Conservation (phyloP, 1,140 invertebrate species). For the Homalodisca vitripennis region DNA sequence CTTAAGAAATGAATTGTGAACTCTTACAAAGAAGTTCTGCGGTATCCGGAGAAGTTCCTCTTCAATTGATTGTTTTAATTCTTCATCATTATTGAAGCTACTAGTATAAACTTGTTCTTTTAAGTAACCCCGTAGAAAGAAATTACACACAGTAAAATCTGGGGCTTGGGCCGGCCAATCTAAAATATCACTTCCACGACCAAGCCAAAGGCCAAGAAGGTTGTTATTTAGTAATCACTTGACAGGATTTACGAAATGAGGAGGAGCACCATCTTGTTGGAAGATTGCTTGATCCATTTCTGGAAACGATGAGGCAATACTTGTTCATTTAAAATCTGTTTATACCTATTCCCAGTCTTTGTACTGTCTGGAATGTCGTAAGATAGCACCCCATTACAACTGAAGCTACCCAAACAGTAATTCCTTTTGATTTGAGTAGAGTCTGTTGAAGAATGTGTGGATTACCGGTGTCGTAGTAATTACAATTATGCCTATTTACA, state of each 20-base stretch:
- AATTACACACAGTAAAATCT: constrained; percentile 18
- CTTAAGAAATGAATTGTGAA: constrained; percentile 3
- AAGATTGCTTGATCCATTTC: constrained; percentile 24
- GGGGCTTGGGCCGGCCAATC: constrained; percentile 18
- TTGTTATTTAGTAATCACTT: constrained; percentile 23
- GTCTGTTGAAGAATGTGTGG: too few relatives aligned
- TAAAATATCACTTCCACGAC: constrained; percentile 27
- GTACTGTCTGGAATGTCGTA: background rate
- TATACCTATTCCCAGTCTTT: background rate
- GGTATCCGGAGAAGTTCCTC: constrained; percentile 12
- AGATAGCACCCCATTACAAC: background rate
- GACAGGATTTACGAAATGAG: constrained; percentile 17
- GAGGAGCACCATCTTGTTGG: constrained; percentile 25
- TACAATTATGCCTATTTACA: too few relatives aligned
- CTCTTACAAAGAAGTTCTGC: constrained; percentile 19
- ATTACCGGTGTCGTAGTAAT: too few relatives aligned
- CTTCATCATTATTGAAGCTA: constrained; percentile 25
- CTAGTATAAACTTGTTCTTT: constrained; percentile 14
- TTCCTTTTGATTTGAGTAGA: too few relatives aligned
- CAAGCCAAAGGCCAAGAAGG: constrained; percentile 22
- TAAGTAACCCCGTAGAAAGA: constrained; percentile 5
- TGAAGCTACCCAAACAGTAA: too few relatives aligned
- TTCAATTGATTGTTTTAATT: constrained; percentile 23
- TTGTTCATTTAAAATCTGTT: constrained; percentile 16
- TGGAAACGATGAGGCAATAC: constrained; percentile 8